Evolutionary conservation across 1,140 invertebrate genomes (phyloP).

Genomic region (Drosophila lacteicornis): DNA sequence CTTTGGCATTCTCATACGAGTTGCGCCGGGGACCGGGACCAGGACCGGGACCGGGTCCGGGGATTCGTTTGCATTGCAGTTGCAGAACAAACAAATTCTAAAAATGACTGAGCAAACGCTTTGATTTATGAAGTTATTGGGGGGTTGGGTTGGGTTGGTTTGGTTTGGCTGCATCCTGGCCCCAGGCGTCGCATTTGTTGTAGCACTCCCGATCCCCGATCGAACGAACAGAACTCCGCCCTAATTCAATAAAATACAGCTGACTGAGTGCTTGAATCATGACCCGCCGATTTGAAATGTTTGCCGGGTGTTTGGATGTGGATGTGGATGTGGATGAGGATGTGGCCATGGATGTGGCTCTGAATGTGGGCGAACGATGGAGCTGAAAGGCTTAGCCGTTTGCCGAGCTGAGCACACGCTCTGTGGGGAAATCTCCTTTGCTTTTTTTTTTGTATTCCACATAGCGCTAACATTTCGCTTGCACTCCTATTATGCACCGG

Average conservation of each 20-base stretch:
- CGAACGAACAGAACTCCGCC: slow-evolving; percentile 45
- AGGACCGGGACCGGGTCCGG: background rate
- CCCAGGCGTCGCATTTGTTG: slow-evolving; percentile 71
- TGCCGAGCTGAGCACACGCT: slow-evolving; percentile 67
- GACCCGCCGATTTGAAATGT: slow-evolving; percentile 80
- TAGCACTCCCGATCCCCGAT: slow-evolving; percentile 21
- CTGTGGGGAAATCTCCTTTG: slow-evolving; percentile 77
- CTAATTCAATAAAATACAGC: slow-evolving; percentile 82
- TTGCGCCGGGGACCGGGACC: background rate
- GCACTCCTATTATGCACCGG: background rate
- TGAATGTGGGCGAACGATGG: slow-evolving; percentile 4
- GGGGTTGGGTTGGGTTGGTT: background rate
- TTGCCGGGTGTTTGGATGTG: slow-evolving; percentile 40
- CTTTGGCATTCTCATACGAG: slow-evolving; percentile 34
- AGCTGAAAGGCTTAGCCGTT: slow-evolving; percentile 58
- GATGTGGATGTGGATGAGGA: background rate
- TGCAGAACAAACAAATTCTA: slow-evolving; percentile 73
- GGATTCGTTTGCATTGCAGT: slow-evolving; percentile 60
- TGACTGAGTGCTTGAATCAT: slow-evolving; percentile 82
- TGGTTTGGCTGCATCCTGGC: slow-evolving; percentile 27
- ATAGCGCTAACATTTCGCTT: slow-evolving; percentile 3
- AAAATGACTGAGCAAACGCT: slow-evolving; percentile 82
- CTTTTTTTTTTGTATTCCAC: slow-evolving; percentile 72
- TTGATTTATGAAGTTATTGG: slow-evolving; percentile 80
- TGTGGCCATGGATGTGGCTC: background rate